Conservation (phyloP, 1,140 invertebrate genomes). For the Venustaconcha ellipsiformis region DNA sequence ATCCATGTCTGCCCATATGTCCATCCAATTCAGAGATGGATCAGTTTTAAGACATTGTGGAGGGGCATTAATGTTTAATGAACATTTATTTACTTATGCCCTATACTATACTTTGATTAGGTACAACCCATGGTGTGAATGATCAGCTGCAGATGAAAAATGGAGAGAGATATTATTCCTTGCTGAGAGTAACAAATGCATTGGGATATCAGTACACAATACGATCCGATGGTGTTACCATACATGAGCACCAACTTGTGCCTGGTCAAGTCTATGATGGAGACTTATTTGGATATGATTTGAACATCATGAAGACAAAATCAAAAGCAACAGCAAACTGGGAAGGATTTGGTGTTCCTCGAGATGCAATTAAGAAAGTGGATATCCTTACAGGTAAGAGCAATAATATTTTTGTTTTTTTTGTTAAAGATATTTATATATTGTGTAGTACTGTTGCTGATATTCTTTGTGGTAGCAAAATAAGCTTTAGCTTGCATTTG, state of each 20-base stretch:
- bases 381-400: not conserved
- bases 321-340: constrained; percentile 42
- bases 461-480: too few relatives aligned
- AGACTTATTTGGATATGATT: constrained; percentile 36
- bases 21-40: too few relatives aligned
- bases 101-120: constrained; percentile 9
- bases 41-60: too few relatives aligned
- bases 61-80: too few relatives aligned
- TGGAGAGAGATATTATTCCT: constrained; percentile 36
- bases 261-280: constrained; percentile 49
- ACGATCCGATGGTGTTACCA: constrained; percentile 42
- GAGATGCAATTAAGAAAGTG: not conserved
- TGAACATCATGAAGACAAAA: constrained; percentile 21
- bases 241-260: constrained; percentile 34
- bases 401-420: not conserved
- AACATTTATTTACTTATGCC: too few relatives aligned
- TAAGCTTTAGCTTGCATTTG: too few relatives aligned
- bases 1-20: too few relatives aligned
- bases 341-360: constrained; percentile 39
- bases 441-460: too few relatives aligned
- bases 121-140: constrained; percentile 30
- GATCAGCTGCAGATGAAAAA: constrained; percentile 31
- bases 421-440: too few relatives aligned
- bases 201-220: constrained; percentile 32
- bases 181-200: constrained; percentile 36